These are phyloP conservation scores for Spinus pinus DNA, from an alignment of 2,797 vertebrate genomes.

Conservation along the genomic window DNA sequence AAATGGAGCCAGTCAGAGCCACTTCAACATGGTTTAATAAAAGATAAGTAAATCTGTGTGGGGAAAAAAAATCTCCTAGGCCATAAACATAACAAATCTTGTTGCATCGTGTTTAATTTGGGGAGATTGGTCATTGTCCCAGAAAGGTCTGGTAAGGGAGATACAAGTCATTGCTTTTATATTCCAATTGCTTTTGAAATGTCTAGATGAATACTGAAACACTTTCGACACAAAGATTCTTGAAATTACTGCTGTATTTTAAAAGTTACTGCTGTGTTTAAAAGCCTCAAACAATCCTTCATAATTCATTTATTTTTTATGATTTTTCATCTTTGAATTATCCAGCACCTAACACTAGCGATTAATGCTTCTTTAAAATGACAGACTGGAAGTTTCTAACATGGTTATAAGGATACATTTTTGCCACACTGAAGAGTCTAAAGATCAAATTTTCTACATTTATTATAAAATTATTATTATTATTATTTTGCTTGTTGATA, in stretches of 20 bases:
- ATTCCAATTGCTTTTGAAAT: conserved; percentile 1
- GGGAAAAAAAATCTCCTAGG: neutral
- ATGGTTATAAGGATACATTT: neutral
- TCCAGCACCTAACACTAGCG: neutral
- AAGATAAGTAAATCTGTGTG: neutral
- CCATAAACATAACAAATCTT: neutral
- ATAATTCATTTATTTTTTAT: neutral
- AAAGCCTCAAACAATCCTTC: neutral
- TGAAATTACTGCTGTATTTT: neutral
- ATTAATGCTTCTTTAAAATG: neutral
- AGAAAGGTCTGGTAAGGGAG: neutral
- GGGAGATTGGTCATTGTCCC: neutral
- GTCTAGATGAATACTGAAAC: neutral
- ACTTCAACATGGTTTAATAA: neutral
- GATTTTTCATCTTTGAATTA: neutral
- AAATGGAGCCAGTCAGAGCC: neutral
- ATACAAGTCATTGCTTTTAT: neutral
- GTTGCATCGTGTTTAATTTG: neutral
- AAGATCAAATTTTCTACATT: neutral
- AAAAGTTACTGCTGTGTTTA: neutral
- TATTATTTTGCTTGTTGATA: neutral
- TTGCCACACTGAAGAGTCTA: neutral
- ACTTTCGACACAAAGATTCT: neutral
- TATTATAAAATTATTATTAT: neutral
- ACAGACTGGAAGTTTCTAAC: neutral